Conservation (phyloP, 2,888 invertebrate species). For the Oxyteleia sp. region DNA sequence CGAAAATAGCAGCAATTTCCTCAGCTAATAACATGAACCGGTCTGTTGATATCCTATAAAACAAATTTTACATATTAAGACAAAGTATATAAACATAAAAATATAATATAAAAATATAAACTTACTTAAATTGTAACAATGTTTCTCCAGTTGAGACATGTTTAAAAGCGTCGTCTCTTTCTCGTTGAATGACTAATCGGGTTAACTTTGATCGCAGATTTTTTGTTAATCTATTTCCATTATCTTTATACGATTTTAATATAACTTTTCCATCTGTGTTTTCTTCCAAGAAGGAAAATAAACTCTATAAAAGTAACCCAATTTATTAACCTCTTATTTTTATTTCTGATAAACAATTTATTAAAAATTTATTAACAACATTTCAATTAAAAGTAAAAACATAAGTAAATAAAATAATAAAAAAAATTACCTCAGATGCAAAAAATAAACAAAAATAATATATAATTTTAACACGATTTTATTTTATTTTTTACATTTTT, state of each 20-base stretch:
- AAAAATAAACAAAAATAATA: too few relatives aligned
- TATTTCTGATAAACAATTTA: too few relatives aligned
- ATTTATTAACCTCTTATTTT: too few relatives aligned
- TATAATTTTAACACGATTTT: too few relatives aligned
- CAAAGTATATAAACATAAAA: background rate
- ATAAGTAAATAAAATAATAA: too few relatives aligned
- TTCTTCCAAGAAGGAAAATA: background rate
- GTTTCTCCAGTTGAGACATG: background rate
- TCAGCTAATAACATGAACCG: slow-evolving; percentile 34
- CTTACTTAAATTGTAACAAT: slow-evolving; percentile 25
- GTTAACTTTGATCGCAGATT: slow-evolving; percentile 11
- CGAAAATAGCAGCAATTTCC: slow-evolving; percentile 30
- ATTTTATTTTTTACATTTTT: too few relatives aligned
- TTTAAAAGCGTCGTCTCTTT: slow-evolving; percentile 13
- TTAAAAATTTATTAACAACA: too few relatives aligned
- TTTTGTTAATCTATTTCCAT: slow-evolving; percentile 1
- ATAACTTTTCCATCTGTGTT: slow-evolving; percentile 16
- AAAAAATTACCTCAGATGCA: too few relatives aligned
- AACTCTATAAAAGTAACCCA: slow-evolving; percentile 22
- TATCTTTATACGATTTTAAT: slow-evolving; percentile 4
- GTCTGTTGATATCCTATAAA: slow-evolving; percentile 25
- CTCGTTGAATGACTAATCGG: slow-evolving; percentile 15
- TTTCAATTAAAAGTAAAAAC: too few relatives aligned
- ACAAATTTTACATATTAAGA: background rate
- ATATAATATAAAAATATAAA: background rate